phyloP scores from a whole-genome alignment of 2,113 vertebrate species.

The rabbit (Oryctolagus cuniculus) region mOryCun1.1 NC_091440.1:94031001-94031500 shows the following conservation, averaged over 20 bases:
- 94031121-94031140: not conserved
- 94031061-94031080: conserved; percentile 29
- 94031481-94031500: conserved; percentile 10
- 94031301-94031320: conserved; percentile 46
- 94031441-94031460: not conserved
- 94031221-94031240: conserved; percentile 52
- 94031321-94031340: conserved; percentile 53
- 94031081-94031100: conserved; percentile 52
- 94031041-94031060: not conserved
- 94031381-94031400: conserved; percentile 21
- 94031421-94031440: conserved; percentile 4
- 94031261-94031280: conserved; percentile 60
- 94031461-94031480: not conserved
- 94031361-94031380: conserved; percentile 66
- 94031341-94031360: conserved; percentile 56
- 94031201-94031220: conserved; percentile 50
- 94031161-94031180: conserved; percentile 48
- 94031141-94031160: not conserved
- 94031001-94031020: conserved; percentile 15
- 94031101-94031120: conserved; percentile 55
- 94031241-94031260: conserved; percentile 57
- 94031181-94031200: conserved; percentile 57
- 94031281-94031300: conserved; percentile 44
- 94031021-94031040: conserved; percentile 7
- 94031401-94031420: not conserved